Base-by-base conservation (phyloP, 1,140 invertebrate species). In the Brachionus asplanchnoidis region DNA sequence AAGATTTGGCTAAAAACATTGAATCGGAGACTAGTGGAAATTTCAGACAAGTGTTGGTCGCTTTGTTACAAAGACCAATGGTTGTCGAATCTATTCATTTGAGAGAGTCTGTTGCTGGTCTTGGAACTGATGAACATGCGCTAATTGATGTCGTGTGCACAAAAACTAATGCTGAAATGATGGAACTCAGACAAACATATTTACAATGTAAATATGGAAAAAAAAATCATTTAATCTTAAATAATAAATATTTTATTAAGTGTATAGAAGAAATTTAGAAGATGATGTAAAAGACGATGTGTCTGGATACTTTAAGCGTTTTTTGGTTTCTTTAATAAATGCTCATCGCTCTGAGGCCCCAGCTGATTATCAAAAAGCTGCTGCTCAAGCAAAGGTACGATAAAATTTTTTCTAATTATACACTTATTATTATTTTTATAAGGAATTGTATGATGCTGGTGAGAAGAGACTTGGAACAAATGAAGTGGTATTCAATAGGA, bases 121-220 rank as follows among this genome's bases (percentile, higher is more conserved):
- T 60, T 2, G 91, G 91, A n/a, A 92, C 91, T 80, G 90, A 90
- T 86, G 91, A 90, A 85, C 87, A 88, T 84, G 91, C 91, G 75
- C 90, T 91, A 86, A 91, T 91, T 65, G 87, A 91, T 85, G 91
- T 90, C 84, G 89, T 90, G 14, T 87, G 91, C 60, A 93, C 93
- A 87, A 92, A 96, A 85, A 89, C 87, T 20, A 91, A 91, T 85
- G 86, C 86, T 73, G 88, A 92, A 86, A 91, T 92, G 53, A 85
- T 87, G 53, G 88, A 87, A 65, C 86, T 92, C 1, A 89, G 87
- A 79, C 85, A 94, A 87, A 93, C 94, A 0, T 99, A 95, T 90
- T 98, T 98, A 91, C 95, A 94, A 70, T 92, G 94, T 87, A 98
- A 94, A 97, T 96, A 90, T 93, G 2, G n/a, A 28, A 20, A 82